Conservation (phyloP, 2,113 vertebrate genomes). For the Myxocyprinus asiaticus region DNA sequence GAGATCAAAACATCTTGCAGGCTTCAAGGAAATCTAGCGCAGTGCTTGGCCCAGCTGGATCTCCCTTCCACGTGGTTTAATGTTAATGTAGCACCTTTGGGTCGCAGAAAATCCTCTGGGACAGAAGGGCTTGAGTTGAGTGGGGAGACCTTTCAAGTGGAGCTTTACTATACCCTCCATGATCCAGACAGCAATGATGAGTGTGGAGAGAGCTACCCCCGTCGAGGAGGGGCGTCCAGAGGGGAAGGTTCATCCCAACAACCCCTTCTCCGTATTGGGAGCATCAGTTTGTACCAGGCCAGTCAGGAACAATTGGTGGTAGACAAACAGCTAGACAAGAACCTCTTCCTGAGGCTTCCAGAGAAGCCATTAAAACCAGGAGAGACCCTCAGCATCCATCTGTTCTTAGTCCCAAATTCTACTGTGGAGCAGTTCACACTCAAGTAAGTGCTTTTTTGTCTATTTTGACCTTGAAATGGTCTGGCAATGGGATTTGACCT, state of each 20-base stretch:
- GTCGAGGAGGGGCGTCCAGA: slow-evolving; percentile 67
- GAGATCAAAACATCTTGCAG: slow-evolving; percentile 92
- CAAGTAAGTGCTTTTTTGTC: slow-evolving; percentile 77
- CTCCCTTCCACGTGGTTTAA: slow-evolving; percentile 92
- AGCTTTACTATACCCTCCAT: slow-evolving; percentile 94
- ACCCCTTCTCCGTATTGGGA: slow-evolving; percentile 92
- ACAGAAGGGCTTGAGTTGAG: slow-evolving; percentile 76
- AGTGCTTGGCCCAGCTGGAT: slow-evolving; percentile 89
- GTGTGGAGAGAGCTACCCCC: slow-evolving; percentile 74
- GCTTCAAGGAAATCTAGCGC: slow-evolving; percentile 86
- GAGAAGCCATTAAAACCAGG: slow-evolving; percentile 89
- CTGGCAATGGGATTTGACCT: too few species aligned
- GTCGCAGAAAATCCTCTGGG: slow-evolving; percentile 78
- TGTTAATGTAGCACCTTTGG: slow-evolving; percentile 77
- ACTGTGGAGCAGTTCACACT: slow-evolving; percentile 93
- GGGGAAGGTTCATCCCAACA: slow-evolving; percentile 88
- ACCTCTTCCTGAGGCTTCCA: slow-evolving; percentile 89
- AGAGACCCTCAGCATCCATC: slow-evolving; percentile 86
- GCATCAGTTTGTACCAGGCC: slow-evolving; percentile 90
- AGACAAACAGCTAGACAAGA: slow-evolving; percentile 89
- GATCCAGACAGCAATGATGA: slow-evolving; percentile 78
- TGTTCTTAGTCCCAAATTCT: slow-evolving; percentile 91
- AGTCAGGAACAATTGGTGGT: slow-evolving; percentile 79
- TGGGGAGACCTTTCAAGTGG: slow-evolving; percentile 83
- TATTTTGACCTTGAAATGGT: background rate